phyloP scores from a whole-genome alignment of 2,888 invertebrate species.

The Selenia dentaria region DNA sequence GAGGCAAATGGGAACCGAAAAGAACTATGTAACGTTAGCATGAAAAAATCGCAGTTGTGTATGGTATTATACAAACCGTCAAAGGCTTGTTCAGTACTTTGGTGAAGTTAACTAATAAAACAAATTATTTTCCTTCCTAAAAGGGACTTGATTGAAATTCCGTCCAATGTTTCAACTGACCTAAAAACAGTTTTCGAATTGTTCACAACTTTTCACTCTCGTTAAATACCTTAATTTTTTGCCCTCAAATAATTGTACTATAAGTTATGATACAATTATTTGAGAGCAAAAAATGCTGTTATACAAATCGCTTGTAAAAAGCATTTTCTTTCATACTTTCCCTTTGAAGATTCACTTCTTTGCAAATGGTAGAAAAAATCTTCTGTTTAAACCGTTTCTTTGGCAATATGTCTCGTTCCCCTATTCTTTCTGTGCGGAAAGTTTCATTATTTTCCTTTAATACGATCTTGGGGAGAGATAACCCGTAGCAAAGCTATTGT shows the following conservation, averaged over 20 bases:
- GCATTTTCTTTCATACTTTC: constrained; percentile 37
- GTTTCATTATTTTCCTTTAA: constrained; percentile 53
- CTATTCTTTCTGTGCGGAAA: constrained; percentile 35
- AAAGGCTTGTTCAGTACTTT: neutral
- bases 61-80: no score
- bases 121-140: no score
- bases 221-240: constrained; percentile 33
- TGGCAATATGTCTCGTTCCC: constrained; percentile 39
- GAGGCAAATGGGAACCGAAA: no score
- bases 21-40: no score
- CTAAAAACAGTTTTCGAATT: constrained; percentile 40
- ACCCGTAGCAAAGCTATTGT: constrained; percentile 47
- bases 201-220: constrained; percentile 35
- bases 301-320: constrained; percentile 40
- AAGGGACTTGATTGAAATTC: constrained; percentile 44
- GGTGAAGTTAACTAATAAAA: no score
- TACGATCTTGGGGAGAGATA: constrained; percentile 49
- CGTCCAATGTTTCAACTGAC: constrained; percentile 29
- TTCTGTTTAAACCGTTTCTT: constrained; percentile 35
- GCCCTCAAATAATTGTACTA: no score
- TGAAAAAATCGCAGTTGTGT: no score
- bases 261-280: constrained; percentile 32
- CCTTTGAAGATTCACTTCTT: constrained; percentile 36
- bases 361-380: constrained; percentile 21
- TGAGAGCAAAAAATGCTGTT: constrained; percentile 35